Base-by-base conservation (phyloP, 2,113 vertebrate species). In the Tyto alba region DNA sequence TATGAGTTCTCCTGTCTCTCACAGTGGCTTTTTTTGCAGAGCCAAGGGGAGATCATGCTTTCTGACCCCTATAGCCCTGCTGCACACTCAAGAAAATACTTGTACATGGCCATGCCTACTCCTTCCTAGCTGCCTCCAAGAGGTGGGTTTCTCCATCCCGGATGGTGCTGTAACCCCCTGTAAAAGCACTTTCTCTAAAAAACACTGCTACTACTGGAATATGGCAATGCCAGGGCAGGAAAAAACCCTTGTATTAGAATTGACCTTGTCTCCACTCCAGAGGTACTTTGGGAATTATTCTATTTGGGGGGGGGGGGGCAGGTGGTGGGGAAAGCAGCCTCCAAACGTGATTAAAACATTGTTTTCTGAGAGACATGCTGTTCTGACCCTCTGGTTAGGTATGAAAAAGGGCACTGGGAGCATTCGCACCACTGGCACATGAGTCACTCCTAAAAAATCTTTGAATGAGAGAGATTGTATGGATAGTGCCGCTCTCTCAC, bases 71-170 rank as follows among this genome's bases (percentile, higher is more conserved):
- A 36, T 20, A 47, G 20, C 41, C 32, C 56, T 34, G 12, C 40
- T 27, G 41, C 60, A 62, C 4, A 0, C 52, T 13, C 25, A 3
- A 20, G 15, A 53, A 43, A 41, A 55, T 10, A 26, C 29, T 4
- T 13, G 45, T 9, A 13, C 10, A 1, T 7, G 30, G 5, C 5
- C 2, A 1, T 4, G 25, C 14, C 5, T 5, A 7, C 30, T 4
- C 41, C 47, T 50, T 30, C 55, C 47, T 1, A 6, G 30, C 29
- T 40, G 29, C 32, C 34, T 34, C 19, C 38, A 6, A 11, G 10
- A 2, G 17, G 11, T 14, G 27, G 38, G 50, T 15, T 71, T 30
- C 36, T 9, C 21, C 68, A 36, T 52, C 53, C 40, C 41, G 5
- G 16, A 3, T 9, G 41, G 8, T 48, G n/a, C 25, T 67, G 45